Evolutionary conservation across 1,140 invertebrate genomes (phyloP).

Genomic region (Orius laevigatus): DNA sequence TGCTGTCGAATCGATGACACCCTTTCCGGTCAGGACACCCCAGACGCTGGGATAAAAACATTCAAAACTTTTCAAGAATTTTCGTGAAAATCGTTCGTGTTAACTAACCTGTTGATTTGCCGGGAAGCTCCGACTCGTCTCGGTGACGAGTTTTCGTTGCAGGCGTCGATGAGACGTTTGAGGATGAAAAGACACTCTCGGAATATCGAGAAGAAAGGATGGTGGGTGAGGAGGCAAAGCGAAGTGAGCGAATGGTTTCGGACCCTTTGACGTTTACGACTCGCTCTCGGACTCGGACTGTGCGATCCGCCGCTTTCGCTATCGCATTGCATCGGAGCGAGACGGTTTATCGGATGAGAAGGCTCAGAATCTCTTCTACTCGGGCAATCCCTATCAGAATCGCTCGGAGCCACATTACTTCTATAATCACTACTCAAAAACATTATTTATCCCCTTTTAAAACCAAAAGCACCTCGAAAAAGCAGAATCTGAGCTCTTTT

Average conservation of each 20-base stretch:
- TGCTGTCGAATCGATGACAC: conserved; percentile 56
- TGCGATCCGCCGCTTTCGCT: conserved; percentile 76
- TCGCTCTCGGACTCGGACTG: conserved; percentile 66
- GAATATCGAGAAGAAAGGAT: conserved; percentile 97
- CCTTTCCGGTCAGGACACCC: conserved; percentile 62
- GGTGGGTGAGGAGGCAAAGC: conserved; percentile 93
- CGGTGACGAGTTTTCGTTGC: conserved; percentile 82
- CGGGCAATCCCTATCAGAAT: conserved; percentile 66
- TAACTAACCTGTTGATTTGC: conserved; percentile 56
- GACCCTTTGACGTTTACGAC: conserved; percentile 60
- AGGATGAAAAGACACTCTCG: conserved; percentile 92
- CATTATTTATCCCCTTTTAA: not conserved
- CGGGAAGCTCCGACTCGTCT: conserved; percentile 74
- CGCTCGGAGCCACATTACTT: conserved; percentile 69
- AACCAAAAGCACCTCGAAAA: conserved; percentile 59
- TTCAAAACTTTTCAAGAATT: conserved; percentile 17
- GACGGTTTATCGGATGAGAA: conserved; percentile 19
- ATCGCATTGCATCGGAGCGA: conserved; percentile 34
- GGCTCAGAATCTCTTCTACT: conserved; percentile 50
- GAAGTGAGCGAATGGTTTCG: conserved; percentile 89
- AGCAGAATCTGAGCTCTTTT: conserved; percentile 78
- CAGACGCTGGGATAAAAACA: conserved; percentile 61
- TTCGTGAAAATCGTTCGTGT: conserved; percentile 6
- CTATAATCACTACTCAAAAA: conserved; percentile 60
- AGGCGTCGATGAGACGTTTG: conserved; percentile 89